A percentile compares a stretch with the other conserved stretches of the same genome.
phyloP scores from a whole-genome alignment of 2,113 vertebrate species.

The Halcyon malimbica region DNA sequence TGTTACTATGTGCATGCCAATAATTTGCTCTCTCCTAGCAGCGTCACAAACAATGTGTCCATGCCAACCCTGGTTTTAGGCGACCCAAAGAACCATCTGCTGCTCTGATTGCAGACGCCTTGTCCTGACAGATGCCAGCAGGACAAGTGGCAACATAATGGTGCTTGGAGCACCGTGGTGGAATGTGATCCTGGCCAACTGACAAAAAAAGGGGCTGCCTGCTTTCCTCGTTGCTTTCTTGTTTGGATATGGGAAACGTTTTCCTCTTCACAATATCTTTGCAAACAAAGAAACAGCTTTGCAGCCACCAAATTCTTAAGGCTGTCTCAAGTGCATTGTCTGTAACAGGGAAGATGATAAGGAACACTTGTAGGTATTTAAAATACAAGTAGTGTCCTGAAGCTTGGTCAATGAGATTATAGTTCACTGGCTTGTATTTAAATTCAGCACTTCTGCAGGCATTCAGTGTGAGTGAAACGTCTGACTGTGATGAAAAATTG shows the following conservation, averaged over 20 bases:
- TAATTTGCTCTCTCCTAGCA: neutral
- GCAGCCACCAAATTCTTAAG: neutral
- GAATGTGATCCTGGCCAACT: neutral
- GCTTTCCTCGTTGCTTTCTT: neutral
- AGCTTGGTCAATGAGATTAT: neutral
- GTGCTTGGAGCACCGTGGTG: neutral
- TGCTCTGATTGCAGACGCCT: neutral
- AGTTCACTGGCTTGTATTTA: neutral
- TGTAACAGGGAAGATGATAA: neutral
- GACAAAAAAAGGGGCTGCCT: neutral
- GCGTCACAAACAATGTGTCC: neutral
- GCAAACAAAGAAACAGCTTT: neutral
- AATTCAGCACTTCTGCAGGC: neutral
- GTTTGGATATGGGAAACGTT: neutral
- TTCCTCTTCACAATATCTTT: neutral
- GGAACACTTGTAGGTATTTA: neutral
- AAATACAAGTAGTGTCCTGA: neutral
- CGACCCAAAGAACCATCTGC: constrained; percentile 45
- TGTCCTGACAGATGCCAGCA: constrained; percentile 8
- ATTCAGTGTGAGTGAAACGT: neutral
- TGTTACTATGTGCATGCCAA: neutral
- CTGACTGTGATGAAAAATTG: neutral
- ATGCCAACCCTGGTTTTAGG: neutral
- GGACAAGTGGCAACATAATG: neutral
- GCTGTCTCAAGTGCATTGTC: neutral